A percentile compares a stretch with the other conserved stretches of the same genome.
phyloP scores from a whole-genome alignment of 2,797 vertebrate species.

The Poeciliopsis presidionis region DNA sequence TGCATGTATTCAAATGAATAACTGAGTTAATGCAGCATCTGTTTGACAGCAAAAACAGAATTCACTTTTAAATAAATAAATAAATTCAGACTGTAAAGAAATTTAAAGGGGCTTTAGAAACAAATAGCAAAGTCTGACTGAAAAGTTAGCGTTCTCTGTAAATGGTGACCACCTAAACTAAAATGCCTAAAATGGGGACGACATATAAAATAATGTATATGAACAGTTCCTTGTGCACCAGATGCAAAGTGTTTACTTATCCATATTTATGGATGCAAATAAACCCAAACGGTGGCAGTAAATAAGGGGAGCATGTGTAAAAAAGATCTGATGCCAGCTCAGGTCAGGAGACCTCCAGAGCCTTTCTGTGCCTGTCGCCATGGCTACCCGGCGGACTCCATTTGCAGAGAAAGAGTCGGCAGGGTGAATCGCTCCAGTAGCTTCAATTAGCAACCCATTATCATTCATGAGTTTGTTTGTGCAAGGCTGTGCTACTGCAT shows the following conservation, averaged over 20 bases:
- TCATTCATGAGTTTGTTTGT: slow-evolving; percentile 78
- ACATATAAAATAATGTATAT: slow-evolving; percentile 20
- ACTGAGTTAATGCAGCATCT: neutral
- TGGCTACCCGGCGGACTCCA: slow-evolving; percentile 70
- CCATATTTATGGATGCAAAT: slow-evolving; percentile 68
- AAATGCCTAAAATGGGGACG: neutral
- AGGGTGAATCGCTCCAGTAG: slow-evolving; percentile 59
- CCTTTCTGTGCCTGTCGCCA: slow-evolving; percentile 50
- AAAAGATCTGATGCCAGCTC: slow-evolving; percentile 56
- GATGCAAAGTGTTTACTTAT: slow-evolving; percentile 32
- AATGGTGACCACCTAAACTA: neutral
- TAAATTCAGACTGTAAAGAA: neutral
- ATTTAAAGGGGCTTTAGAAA: neutral
- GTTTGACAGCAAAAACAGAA: neutral
- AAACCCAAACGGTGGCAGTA: slow-evolving; percentile 40
- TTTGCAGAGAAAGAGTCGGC: slow-evolving; percentile 60
- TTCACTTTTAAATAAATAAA: neutral
- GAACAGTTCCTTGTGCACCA: slow-evolving; percentile 20
- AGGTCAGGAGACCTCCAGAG: slow-evolving; percentile 63
- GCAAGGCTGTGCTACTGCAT: slow-evolving; percentile 69
- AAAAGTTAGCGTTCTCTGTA: neutral
- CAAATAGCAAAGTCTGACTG: neutral
- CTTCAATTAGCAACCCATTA: slow-evolving; percentile 76
- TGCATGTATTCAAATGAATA: neutral
- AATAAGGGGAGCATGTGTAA: slow-evolving; percentile 39